Evolutionary conservation across 2,113 vertebrate genomes (phyloP).

Genomic region (Odocoileus hemionus): DNA sequence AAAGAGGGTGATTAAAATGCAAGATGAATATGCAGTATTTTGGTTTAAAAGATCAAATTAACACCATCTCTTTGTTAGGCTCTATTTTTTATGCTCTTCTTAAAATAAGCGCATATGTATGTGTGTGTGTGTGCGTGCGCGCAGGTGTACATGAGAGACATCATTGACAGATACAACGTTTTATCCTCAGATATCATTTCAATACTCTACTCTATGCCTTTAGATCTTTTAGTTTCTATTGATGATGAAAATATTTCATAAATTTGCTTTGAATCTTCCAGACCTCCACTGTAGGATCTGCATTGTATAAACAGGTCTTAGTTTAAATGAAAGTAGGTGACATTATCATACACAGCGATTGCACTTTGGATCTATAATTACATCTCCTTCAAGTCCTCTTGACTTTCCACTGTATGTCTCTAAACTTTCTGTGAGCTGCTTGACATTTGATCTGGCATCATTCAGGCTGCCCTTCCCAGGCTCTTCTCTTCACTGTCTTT

Average conservation of each 20-base stretch:
- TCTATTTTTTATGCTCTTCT: slow-evolving; percentile 37
- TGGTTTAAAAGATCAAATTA: slow-evolving; percentile 70
- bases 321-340: slow-evolving; percentile 68
- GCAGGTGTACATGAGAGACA: neutral
- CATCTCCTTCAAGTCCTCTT: slow-evolving; percentile 67
- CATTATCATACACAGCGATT: slow-evolving; percentile 54
- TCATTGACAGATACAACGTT: neutral
- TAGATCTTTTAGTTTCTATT: neutral
- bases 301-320: slow-evolving; percentile 40
- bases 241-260: slow-evolving; percentile 30
- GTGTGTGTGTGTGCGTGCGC: neutral
- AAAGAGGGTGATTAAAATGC: slow-evolving; percentile 66
- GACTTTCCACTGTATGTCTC: slow-evolving; percentile 63
- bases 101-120: neutral
- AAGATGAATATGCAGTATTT: slow-evolving; percentile 56
- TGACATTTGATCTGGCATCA: slow-evolving; percentile 59
- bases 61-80: slow-evolving; percentile 51
- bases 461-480: neutral
- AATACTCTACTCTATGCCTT: neutral
- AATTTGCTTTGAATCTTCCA: slow-evolving; percentile 60
- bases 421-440: slow-evolving; percentile 59
- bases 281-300: slow-evolving; percentile 38
- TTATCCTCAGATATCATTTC: neutral
- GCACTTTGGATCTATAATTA: slow-evolving; percentile 67
- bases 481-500: neutral